Evolutionary conservation across 2,888 invertebrate species (phyloP), one percentile per base, ranked within the genome.

Genomic region (Ophion costatus): DNA sequence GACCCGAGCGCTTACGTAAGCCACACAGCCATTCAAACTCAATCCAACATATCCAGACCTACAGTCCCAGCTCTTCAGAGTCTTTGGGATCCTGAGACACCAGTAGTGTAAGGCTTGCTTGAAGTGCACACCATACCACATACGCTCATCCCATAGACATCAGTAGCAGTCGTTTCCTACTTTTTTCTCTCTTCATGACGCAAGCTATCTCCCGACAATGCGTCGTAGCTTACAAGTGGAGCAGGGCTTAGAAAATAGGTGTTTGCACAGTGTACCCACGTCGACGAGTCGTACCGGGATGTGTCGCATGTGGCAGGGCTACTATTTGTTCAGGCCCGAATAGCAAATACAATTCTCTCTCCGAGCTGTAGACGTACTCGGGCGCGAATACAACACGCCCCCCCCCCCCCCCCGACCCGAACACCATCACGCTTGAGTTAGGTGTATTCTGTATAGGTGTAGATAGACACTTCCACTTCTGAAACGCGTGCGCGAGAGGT

Each of bases 281-380:
- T 69, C 73, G 78, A 81, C 71, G 79, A 67, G 78, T 78, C 83
- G 80, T 74, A 74, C 80, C 86, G 85, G 51, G 83, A 84, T 86
- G 80, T 85, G 83, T 86, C 84, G 86, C 79, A 86, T 85, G 84
- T 84, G 86, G 80, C 86, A 87, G 78, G 79, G 86, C 77, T 85
- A 88, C 87, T 87, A 84, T 88, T 88, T 88, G 85, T 87, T 87
- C 87, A 88, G 88, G 87, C 87, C 84, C 82, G 87, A 87, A 88
- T 85, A 80, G 86, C 82, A 88, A 87, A 88, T 87, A 87, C 86
- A 70, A 85, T 85, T 86, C 84, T 86, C 81, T 74, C 77, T 71
- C 67, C 69, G 75, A 38, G 67, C 73, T 45, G 70, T 78, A 51
- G 59, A 67, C 38, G 57, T 69, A 56, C 45, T 24, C 63, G 51